phyloP scores from a whole-genome alignment of 2,113 vertebrate species.

The Ranitomeya variabilis region DNA sequence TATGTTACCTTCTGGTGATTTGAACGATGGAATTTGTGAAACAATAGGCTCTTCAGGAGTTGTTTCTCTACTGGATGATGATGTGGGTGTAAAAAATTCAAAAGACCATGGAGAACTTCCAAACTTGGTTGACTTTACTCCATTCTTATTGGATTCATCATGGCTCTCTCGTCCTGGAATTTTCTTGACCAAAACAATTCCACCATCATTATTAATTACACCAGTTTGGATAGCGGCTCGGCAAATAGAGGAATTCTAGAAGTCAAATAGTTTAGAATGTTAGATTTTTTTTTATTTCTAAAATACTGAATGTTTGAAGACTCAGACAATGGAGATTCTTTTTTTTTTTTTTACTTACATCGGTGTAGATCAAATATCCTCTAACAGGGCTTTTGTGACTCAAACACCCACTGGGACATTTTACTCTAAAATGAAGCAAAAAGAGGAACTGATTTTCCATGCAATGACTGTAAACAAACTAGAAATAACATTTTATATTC shows the following conservation, averaged over 20 bases:
- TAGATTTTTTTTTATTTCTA: background rate
- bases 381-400: background rate
- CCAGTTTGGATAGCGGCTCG: slow-evolving; percentile 17
- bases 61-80: background rate
- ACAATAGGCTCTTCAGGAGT: background rate
- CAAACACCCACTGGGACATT: slow-evolving; percentile 5
- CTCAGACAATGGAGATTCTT: no score
- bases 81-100: background rate
- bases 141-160: slow-evolving; percentile 20
- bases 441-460: background rate
- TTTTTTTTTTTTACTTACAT: background rate
- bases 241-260: slow-evolving; percentile 31
- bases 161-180: background rate
- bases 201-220: background rate
- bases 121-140: background rate
- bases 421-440: slow-evolving; percentile 17
- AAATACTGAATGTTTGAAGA: background rate
- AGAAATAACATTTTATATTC: background rate
- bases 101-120: slow-evolving; percentile 3
- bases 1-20: background rate
- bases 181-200: background rate
- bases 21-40: background rate
- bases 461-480: background rate
- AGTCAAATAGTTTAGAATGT: background rate
- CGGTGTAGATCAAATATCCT: background rate